Evolutionary conservation across 2,888 invertebrate genomes (phyloP), one percentile per base, ranked within the genome.

Genomic region (Lymantria monacha): DNA sequence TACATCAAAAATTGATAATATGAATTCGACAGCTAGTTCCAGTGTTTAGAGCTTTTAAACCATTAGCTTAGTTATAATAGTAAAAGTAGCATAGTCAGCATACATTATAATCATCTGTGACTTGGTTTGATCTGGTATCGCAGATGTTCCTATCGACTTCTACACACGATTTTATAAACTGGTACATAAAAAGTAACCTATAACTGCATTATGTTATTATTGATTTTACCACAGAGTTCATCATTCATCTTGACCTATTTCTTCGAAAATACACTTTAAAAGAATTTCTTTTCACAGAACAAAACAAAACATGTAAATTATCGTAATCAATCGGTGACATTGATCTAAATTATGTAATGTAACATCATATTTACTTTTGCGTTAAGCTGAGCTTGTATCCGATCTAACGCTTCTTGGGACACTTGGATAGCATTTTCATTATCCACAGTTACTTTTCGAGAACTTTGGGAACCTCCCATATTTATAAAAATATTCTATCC

Each of bases 401-500:
- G 80, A 55, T 89, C 85, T 79, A 91, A 71, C 14, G 91, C 91
- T 48, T 91, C 89, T 72, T 89, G 89, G 51, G 91, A 91, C 57
- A 91, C 87, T 79, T 90, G 89, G 62, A 91, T 89, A 59, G 88
- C 74, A 76, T 90, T 90, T 68, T 91, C 91, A 65, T 91, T 91
- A 50, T 91, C 90, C 56, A 91, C 88, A 70, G 85, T 86, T 62
- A 91, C 68, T 82, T 90, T 90, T 57, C 91, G 76, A 59, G 93
- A 90, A 76, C 93, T 93, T 74, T 92, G 86, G 57, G 89, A 87
- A 68, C 88, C 92, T 78, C 93, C 93, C 93, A 93, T 93, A 66
- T 79, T 88, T 78, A 69, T 70, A 77, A 83, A 85, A 82, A 67
- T 73, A 57, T 62, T 66, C 62, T 70, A 70, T 75, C 71, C 67